Evolutionary conservation across 2,797 vertebrate species (phyloP).

Genomic region (Pseudotriccus pelzelni): DNA sequence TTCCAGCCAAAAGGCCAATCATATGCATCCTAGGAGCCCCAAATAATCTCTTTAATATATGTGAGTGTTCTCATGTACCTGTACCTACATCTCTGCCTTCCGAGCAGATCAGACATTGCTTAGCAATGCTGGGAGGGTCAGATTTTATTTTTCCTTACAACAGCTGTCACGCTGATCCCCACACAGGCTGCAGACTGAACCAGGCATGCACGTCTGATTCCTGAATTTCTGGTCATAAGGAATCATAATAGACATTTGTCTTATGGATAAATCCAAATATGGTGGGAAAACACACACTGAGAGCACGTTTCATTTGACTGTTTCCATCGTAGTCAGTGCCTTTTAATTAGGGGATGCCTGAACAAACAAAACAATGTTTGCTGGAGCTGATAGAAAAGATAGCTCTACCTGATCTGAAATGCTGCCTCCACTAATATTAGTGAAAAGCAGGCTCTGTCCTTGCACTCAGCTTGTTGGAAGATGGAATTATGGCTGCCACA

Average conservation of each 20-base stretch:
- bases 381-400: constrained; percentile 4
- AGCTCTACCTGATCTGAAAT: background rate
- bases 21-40: background rate
- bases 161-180: background rate
- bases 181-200: background rate
- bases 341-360: constrained; percentile 44
- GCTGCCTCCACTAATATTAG: background rate
- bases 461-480: background rate
- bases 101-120: background rate
- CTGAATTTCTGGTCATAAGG: background rate
- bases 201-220: background rate
- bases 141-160: background rate
- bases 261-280: background rate
- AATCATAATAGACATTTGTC: background rate
- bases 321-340: background rate
- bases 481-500: background rate
- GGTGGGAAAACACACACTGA: background rate
- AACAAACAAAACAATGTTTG: constrained; percentile 16
- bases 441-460: constrained; percentile 17
- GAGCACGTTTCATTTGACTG: constrained; percentile 15
- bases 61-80: background rate
- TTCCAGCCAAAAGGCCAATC: background rate
- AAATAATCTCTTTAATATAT: background rate
- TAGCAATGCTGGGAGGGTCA: background rate
- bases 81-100: background rate